phyloP scores from a whole-genome alignment of 2,888 invertebrate genomes.

The Saturnia pavonia region DNA sequence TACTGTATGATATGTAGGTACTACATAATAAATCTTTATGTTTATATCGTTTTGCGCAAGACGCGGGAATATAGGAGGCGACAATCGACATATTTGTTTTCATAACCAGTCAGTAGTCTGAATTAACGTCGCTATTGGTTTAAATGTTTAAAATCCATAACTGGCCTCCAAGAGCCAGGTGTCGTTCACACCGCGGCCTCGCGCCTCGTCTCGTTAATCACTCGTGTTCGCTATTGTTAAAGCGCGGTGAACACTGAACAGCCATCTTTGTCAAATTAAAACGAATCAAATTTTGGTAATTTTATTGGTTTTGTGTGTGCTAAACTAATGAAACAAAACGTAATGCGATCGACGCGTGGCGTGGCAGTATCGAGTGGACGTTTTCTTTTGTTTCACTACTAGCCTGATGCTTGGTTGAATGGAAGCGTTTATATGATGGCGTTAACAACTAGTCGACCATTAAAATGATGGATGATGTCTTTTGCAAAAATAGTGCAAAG shows the following conservation, averaged over 20 bases:
- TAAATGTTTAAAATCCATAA: slow-evolving; percentile 82
- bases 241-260: slow-evolving; percentile 63
- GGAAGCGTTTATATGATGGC: slow-evolving; percentile 73
- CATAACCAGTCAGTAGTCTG: slow-evolving; percentile 68
- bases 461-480: slow-evolving; percentile 78
- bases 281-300: slow-evolving; percentile 71
- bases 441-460: slow-evolving; percentile 76
- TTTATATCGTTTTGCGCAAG: slow-evolving; percentile 45
- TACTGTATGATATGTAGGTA: not conserved
- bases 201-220: slow-evolving; percentile 82
- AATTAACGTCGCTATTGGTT: slow-evolving; percentile 81
- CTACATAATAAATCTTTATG: slow-evolving; percentile 11
- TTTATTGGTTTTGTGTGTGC: slow-evolving; percentile 55
- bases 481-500: slow-evolving; percentile 75
- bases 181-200: slow-evolving; percentile 83
- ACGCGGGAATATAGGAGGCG: slow-evolving; percentile 31
- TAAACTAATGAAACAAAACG: slow-evolving; percentile 69
- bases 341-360: slow-evolving; percentile 59
- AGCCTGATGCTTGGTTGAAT: slow-evolving; percentile 73
- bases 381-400: slow-evolving; percentile 79
- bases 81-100: slow-evolving; percentile 73
- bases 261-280: slow-evolving; percentile 81
- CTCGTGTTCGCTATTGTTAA: slow-evolving; percentile 80
- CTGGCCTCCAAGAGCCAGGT: slow-evolving; percentile 81
- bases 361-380: slow-evolving; percentile 64